A percentile compares a stretch with the other conserved stretches of the same genome.
These are phyloP conservation scores for Manacus vitellinus DNA, from an alignment of 2,113 vertebrate genomes.

Conservation along the genomic window DNA sequence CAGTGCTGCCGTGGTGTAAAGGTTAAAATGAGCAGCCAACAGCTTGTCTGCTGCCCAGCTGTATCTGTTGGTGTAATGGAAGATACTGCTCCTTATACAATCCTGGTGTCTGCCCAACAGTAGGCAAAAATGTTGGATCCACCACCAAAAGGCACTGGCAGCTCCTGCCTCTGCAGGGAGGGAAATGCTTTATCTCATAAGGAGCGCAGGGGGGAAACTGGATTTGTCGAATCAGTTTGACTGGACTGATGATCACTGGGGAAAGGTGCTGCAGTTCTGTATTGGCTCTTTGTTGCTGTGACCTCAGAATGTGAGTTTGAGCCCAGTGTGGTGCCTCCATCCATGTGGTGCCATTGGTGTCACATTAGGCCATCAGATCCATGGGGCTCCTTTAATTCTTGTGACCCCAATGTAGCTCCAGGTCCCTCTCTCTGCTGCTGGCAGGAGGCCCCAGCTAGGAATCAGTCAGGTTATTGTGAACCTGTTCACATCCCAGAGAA, in stretches of 20 bases:
- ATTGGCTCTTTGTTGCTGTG: background rate
- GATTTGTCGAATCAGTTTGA: background rate
- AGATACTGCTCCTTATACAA: background rate
- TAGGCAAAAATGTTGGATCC: background rate
- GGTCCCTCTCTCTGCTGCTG: background rate
- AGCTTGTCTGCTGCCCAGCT: background rate
- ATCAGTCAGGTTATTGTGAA: background rate
- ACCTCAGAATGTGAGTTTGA: background rate
- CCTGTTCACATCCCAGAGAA: background rate
- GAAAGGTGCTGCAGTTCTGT: background rate
- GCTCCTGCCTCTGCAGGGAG: background rate
- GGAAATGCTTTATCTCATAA: background rate
- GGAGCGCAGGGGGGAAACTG: background rate
- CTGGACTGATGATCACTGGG: background rate
- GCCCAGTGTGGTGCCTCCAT: background rate
- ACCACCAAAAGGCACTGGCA: background rate
- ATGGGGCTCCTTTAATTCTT: fast-evolving
- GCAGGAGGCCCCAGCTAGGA: background rate
- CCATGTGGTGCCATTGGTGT: fast-evolving
- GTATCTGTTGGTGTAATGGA: fast-evolving
- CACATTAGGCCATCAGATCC: fast-evolving
- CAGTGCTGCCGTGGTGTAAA: background rate
- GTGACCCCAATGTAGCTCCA: background rate
- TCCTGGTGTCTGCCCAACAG: background rate
- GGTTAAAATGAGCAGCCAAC: background rate